phyloP scores from a whole-genome alignment of 2,113 vertebrate species.

The Albula glossodonta region DNA sequence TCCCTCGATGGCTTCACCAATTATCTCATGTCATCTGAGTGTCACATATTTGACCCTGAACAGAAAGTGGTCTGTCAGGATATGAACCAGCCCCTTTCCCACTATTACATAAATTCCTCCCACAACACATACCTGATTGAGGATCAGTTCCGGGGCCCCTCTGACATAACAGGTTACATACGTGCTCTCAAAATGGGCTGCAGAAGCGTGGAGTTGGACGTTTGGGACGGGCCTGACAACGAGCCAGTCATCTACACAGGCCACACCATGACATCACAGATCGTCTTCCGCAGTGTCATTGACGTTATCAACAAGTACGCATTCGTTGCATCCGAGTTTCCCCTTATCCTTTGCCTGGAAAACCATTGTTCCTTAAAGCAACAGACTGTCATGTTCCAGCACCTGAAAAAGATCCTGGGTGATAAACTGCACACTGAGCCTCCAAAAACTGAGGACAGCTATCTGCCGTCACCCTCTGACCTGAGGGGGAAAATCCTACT shows the following conservation, averaged over 20 bases:
- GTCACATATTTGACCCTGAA: slow-evolving; percentile 95
- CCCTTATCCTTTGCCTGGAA: slow-evolving; percentile 91
- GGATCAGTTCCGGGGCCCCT: slow-evolving; percentile 95
- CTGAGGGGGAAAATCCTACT: slow-evolving; percentile 90
- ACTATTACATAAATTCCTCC: slow-evolving; percentile 97
- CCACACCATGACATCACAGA: slow-evolving; percentile 96
- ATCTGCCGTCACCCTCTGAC: slow-evolving; percentile 85
- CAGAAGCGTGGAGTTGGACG: slow-evolving; percentile 91
- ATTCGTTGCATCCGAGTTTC: slow-evolving; percentile 92
- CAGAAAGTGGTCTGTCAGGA: slow-evolving; percentile 96
- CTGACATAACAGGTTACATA: slow-evolving; percentile 97
- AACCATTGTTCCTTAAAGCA: slow-evolving; percentile 96
- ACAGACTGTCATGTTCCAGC: slow-evolving; percentile 95
- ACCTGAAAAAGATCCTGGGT: slow-evolving; percentile 92
- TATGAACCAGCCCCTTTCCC: slow-evolving; percentile 93
- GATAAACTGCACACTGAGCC: slow-evolving; percentile 81
- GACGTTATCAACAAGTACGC: slow-evolving; percentile 94
- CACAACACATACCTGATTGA: slow-evolving; percentile 98
- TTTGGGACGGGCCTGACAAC: slow-evolving; percentile 95
- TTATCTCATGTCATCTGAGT: slow-evolving; percentile 94
- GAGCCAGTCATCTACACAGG: slow-evolving; percentile 96
- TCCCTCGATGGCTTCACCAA: slow-evolving; percentile 96
- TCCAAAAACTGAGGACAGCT: slow-evolving; percentile 84
- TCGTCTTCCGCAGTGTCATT: slow-evolving; percentile 90
- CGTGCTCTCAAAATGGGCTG: slow-evolving; percentile 97